Evolutionary conservation across 2,797 vertebrate genomes (phyloP).

Genomic region (Crenuchus spilurus): DNA sequence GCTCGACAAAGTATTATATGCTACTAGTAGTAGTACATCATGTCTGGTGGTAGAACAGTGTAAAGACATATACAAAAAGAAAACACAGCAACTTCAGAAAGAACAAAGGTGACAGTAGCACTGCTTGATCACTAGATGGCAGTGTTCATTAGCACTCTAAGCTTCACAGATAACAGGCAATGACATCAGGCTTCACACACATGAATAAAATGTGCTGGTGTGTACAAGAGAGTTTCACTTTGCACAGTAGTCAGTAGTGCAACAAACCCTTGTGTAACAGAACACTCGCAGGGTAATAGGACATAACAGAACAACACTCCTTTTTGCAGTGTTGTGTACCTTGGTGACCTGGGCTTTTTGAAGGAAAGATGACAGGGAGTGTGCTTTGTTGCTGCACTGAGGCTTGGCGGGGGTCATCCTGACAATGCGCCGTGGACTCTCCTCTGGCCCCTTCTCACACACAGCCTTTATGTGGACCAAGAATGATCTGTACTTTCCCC

Average conservation of each 20-base stretch:
- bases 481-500: slow-evolving; percentile 98
- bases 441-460: slow-evolving; percentile 89
- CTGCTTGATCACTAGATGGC: slow-evolving; percentile 22
- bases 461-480: slow-evolving; percentile 97
- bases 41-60: too few relatives aligned
- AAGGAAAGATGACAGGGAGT: slow-evolving; percentile 93
- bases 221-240: neutral
- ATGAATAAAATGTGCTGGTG: neutral
- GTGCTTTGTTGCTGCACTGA: slow-evolving; percentile 84
- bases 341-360: slow-evolving; percentile 96
- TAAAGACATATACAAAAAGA: too few relatives aligned
- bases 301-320: neutral
- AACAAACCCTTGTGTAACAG: neutral
- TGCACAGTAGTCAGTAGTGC: neutral
- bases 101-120: neutral
- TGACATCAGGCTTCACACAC: neutral
- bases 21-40: too few relatives aligned
- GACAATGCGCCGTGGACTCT: slow-evolving; percentile 90
- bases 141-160: neutral
- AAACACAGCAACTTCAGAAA: neutral
- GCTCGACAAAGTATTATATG: too few relatives aligned
- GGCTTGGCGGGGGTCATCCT: slow-evolving; percentile 91
- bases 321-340: slow-evolving; percentile 71
- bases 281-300: neutral
- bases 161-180: neutral